Conservation (phyloP, 2,113 vertebrate species). For the Nycticebus coucang region DNA sequence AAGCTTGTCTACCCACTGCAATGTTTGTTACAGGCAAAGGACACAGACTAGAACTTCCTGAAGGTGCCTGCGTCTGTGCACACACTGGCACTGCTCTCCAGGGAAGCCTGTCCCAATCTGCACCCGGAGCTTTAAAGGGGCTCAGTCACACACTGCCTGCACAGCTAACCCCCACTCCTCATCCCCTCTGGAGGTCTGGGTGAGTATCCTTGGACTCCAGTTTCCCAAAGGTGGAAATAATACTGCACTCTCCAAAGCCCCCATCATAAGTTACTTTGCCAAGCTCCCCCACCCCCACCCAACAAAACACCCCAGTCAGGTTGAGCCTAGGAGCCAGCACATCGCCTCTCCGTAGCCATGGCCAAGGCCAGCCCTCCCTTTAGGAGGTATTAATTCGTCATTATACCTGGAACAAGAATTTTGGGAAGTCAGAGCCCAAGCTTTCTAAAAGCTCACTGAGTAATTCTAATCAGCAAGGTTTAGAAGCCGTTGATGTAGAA, state of each 20-base stretch:
- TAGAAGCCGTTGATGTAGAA: not conserved
- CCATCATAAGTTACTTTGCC: not conserved
- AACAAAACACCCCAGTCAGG: not conserved
- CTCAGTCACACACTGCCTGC: not conserved
- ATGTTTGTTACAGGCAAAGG: not conserved
- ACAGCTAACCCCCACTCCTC: not conserved
- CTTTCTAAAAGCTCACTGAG: not conserved
- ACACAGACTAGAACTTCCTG: not conserved
- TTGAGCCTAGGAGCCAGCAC: not conserved
- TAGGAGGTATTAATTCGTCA: not conserved
- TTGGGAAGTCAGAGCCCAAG: not conserved
- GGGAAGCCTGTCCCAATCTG: not conserved
- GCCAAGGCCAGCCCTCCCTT: not conserved
- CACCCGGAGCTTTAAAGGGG: too few relatives aligned
- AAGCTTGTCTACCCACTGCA: too few relatives aligned
- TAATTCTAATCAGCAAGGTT: not conserved
- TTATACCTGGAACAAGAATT: not conserved
- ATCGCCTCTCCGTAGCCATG: not conserved
- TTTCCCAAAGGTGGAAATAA: not conserved
- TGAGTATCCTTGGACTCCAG: not conserved
- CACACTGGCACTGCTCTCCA: accelerated
- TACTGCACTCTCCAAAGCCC: too few relatives aligned
- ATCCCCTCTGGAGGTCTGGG: not conserved
- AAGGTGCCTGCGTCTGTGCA: not conserved
- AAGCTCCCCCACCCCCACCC: not conserved